Base-by-base conservation (phyloP, 2,888 invertebrate species). In the Choreutis nemorana region DNA sequence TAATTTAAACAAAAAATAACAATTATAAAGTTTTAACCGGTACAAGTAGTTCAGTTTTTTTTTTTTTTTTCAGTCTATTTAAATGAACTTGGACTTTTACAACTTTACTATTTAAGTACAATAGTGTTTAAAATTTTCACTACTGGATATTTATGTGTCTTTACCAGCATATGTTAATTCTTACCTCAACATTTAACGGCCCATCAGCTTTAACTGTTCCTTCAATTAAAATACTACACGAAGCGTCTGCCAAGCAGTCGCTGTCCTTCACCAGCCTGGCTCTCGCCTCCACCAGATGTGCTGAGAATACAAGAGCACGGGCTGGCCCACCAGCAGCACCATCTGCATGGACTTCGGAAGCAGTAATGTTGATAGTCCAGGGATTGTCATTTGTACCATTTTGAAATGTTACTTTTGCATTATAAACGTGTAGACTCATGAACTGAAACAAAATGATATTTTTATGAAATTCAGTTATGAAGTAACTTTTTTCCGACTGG, bases 371-470 rank as follows among this genome's bases (percentile, higher is more conserved):
- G 2, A 89, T 68, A 13, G 87, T 71, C 83, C 87, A 90, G 5
- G 86, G 86, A 12, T 85, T 85, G 26, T 84, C 84, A 33, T 83
- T 78, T 34, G 47, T 41, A 2, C 46, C 50, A 32, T 45, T 54
- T 18, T 52, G 44, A 10, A 72, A 47, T 2, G 47, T 65, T 1
- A 68, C 83, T 72, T 55, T 85, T 55, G 56, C 90, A 72, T 91
- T 88, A 51, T 88, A 87, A 30, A 93, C 82, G 53, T 91, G 90
- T 11, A 93, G 84, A 7, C 91, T 91, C 87, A 92, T 90, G 58
- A 93, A 93, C 89, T 93, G 60, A 22, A 58, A 37, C 24, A 12
- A 18, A 24, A 33, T 6, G 18, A 32, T 14, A 16, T 31, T 23
- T 24, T 21, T n/a, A 31, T 4, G 18, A 26, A 26, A 25, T 13